Percentiles rank a stretch among this genome's conserved stretches.
Conservation (phyloP, 2,888 invertebrate genomes). For the Heliconius erato region DNA sequence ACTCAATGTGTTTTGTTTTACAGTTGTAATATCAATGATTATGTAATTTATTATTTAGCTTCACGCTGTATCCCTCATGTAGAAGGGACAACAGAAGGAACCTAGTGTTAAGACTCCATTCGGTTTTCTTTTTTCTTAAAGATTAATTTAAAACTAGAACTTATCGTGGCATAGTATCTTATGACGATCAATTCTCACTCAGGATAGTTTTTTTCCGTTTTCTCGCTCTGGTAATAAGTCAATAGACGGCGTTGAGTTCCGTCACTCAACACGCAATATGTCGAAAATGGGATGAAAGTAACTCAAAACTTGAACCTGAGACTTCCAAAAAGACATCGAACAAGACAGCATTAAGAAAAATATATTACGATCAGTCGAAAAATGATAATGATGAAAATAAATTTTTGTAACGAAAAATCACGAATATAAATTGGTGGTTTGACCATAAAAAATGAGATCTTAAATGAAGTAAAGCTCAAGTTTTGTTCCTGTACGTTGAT, state of each 20-base stretch:
- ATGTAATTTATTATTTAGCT: not conserved
- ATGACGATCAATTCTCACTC: not conserved
- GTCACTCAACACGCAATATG: not conserved
- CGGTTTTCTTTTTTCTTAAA: too few relatives aligned
- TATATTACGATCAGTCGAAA: conserved; percentile 14
- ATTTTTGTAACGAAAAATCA: conserved; percentile 36
- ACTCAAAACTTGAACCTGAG: not conserved
- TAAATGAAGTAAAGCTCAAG: conserved; percentile 48
- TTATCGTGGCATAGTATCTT: too few relatives aligned
- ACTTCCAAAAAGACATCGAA: not conserved
- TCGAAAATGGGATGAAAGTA: not conserved
- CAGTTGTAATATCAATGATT: not conserved
- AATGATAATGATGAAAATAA: conserved; percentile 31
- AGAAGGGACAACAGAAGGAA: not conserved
- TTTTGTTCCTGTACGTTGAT: conserved; percentile 55
- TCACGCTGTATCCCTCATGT: not conserved
- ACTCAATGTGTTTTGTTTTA: not conserved
- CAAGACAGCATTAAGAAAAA: not conserved
- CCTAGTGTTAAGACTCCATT: not conserved
- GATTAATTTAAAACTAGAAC: too few relatives aligned
- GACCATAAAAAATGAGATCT: conserved; percentile 52
- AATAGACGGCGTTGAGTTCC: not conserved
- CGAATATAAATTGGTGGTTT: conserved; percentile 51
- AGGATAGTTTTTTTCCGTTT: not conserved
- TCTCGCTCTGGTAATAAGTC: not conserved